Conservation (phyloP, 53 echinoderm and acorn worm species). For the Zoroaster sp. region DNA sequence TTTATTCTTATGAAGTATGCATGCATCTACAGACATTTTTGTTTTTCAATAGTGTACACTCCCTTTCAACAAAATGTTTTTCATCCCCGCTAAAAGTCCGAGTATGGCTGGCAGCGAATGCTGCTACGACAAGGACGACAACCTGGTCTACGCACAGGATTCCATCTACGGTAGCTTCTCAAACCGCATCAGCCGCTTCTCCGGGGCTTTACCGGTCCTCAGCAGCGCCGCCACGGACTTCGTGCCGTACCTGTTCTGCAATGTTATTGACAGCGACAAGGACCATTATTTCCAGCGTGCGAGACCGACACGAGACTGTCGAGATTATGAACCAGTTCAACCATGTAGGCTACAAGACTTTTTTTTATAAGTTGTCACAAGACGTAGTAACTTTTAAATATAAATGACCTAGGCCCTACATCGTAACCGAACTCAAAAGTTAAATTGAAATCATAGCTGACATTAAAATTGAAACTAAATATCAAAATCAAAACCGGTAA, state of each 20-base stretch:
- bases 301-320: slow-evolving; percentile 18
- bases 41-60: no score
- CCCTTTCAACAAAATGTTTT: no score
- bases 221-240: slow-evolving; percentile 61
- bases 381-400: no score
- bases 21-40: no score
- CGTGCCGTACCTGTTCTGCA: slow-evolving; percentile 79
- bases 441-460: no score
- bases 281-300: slow-evolving; percentile 43
- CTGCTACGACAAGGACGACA: slow-evolving; percentile 59
- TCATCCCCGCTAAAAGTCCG: not conserved
- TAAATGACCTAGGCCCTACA: no score
- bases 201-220: slow-evolving; percentile 56
- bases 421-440: no score
- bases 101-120: slow-evolving; percentile 33
- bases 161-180: slow-evolving; percentile 64
- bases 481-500: no score
- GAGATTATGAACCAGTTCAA: slow-evolving; percentile 14
- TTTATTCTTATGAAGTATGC: no score
- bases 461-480: no score
- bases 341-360: not conserved
- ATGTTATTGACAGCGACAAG: slow-evolving; percentile 52
- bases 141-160: slow-evolving; percentile 67
- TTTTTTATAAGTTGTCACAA: not conserved
- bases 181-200: slow-evolving; percentile 65